phyloP scores from a whole-genome alignment of 1,140 invertebrate genomes.

The Tribolium madens region DNA sequence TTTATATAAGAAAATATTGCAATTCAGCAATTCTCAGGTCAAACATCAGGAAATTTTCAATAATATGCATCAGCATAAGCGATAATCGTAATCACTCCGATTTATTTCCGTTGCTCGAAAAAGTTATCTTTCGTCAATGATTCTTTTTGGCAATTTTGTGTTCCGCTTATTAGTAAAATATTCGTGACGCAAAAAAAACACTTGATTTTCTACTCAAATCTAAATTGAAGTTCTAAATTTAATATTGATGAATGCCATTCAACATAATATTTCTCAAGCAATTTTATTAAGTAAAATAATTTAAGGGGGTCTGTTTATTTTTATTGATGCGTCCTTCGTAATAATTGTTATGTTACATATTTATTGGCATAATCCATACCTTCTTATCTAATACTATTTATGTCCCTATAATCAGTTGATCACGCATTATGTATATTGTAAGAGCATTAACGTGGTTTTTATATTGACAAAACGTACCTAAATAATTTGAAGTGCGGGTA shows the following conservation, averaged over 20 bases:
- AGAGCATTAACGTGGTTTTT: slow-evolving; percentile 9
- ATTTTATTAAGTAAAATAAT: slow-evolving; percentile 4
- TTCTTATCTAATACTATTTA: slow-evolving; percentile 10
- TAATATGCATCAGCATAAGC: slow-evolving; percentile 1
- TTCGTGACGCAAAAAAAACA: slow-evolving; percentile 10
- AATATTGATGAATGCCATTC: not conserved
- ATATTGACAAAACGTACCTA: not conserved
- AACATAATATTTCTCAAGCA: not conserved
- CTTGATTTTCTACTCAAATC: slow-evolving; percentile 17
- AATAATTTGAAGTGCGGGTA: slow-evolving; percentile 15
- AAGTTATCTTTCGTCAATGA: not conserved
- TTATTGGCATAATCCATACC: not conserved
- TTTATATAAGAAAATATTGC: slow-evolving; percentile 19
- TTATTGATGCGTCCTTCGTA: not conserved
- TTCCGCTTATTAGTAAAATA: not conserved
- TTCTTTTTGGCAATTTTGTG: not conserved
- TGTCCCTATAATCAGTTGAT: not conserved
- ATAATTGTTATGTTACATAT: not conserved
- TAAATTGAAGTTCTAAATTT: slow-evolving; percentile 31
- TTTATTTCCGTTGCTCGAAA: not conserved
- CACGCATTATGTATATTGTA: slow-evolving; percentile 32
- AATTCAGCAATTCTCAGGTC: slow-evolving; percentile 41
- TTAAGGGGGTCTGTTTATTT: slow-evolving; percentile 8
- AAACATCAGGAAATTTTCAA: slow-evolving; percentile 30
- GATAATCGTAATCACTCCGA: slow-evolving; percentile 3